These are phyloP conservation scores for Coregonus sp. DNA, from an alignment of 2,797 vertebrate species.

Conservation along the genomic window DNA sequence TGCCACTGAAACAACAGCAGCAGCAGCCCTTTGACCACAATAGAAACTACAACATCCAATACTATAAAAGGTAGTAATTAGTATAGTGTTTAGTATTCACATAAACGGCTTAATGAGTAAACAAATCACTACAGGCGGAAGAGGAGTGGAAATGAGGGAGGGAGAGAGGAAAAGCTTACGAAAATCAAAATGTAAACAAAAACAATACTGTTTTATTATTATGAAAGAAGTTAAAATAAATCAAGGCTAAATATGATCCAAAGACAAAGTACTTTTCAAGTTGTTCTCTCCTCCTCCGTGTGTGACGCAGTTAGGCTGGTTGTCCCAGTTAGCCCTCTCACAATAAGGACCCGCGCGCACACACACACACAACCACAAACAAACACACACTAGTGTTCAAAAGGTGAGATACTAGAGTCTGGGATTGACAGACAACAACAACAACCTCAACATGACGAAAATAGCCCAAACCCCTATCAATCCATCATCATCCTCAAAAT, in stretches of 20 bases:
- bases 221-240: background rate
- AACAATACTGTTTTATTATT: background rate
- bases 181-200: background rate
- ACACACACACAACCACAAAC: conserved; percentile 1
- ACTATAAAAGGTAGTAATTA: background rate
- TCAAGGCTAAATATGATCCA: conserved; percentile 11
- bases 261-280: conserved; percentile 33
- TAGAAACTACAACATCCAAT: background rate
- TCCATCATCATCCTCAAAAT: background rate
- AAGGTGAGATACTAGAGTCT: background rate
- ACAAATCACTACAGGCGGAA: background rate
- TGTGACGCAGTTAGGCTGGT: conserved; percentile 43
- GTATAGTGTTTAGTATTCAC: conserved; percentile 3
- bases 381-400: background rate
- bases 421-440: background rate
- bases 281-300: conserved; percentile 32
- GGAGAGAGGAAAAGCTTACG: background rate
- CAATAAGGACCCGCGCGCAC: conserved; percentile 56
- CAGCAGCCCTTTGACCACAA: conserved; percentile 8
- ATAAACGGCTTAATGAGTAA: background rate
- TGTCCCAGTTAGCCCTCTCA: conserved; percentile 61
- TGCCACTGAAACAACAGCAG: conserved; percentile 44
- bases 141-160: too few species aligned
- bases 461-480: background rate
- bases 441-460: background rate